Evolutionary conservation across 2,888 invertebrate genomes (phyloP).

Genomic region (Heteropelma amictum): DNA sequence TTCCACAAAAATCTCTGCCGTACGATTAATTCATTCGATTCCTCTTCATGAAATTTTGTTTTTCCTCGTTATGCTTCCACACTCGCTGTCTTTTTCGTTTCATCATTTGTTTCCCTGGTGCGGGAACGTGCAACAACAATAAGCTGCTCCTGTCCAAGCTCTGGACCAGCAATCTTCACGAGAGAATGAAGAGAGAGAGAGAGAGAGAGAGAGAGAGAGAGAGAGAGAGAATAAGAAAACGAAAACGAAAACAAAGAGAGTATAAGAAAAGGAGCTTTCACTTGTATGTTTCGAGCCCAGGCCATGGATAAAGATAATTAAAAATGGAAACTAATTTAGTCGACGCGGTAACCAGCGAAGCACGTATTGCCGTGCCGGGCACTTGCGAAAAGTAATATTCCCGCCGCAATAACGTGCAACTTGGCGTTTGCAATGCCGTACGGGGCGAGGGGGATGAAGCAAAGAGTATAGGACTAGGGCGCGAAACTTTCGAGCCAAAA

Average conservation of each 20-base stretch:
- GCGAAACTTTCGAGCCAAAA: constrained; percentile 40
- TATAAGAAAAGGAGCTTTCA: not conserved
- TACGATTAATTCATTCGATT: too few species aligned
- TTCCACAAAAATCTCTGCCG: too few species aligned
- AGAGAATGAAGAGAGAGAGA: too few species aligned
- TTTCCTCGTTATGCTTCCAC: too few species aligned
- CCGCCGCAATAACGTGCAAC: constrained; percentile 58
- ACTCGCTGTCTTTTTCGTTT: too few species aligned
- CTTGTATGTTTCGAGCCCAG: not conserved
- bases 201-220: too few species aligned
- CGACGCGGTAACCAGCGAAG: constrained; percentile 40
- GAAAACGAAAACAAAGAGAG: not conserved
- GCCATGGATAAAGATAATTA: constrained; percentile 60
- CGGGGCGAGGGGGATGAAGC: not conserved
- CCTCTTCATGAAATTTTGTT: too few species aligned
- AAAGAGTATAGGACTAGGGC: not conserved
- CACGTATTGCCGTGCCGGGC: constrained; percentile 43
- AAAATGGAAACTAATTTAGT: constrained; percentile 67
- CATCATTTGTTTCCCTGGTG: too few species aligned
- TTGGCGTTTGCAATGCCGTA: constrained; percentile 41
- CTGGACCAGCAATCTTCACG: too few species aligned
- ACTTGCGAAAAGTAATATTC: constrained; percentile 61
- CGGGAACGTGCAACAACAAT: too few species aligned
- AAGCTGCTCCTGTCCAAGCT: too few species aligned
- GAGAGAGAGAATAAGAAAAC: not conserved